These are phyloP conservation scores for Nycticebus coucang DNA, from an alignment of 2,113 vertebrate genomes.

Conservation along the genomic window DNA sequence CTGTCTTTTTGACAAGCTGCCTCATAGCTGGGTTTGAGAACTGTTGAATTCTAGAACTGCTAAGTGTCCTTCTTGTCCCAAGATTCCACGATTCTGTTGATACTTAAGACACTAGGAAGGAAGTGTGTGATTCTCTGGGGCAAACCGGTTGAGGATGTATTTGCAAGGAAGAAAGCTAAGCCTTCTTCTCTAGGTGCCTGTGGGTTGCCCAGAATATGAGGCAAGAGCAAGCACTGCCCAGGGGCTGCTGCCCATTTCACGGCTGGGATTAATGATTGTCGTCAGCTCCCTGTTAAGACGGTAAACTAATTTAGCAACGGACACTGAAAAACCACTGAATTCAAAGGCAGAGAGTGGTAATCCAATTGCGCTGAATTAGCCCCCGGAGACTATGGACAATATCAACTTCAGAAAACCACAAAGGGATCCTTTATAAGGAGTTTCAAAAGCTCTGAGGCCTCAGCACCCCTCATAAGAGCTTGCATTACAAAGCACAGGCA, in stretches of 20 bases:
- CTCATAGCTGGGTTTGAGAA: background rate
- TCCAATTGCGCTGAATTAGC: conserved; percentile 75
- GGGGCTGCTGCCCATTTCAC: conserved; percentile 63
- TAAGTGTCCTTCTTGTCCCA: background rate
- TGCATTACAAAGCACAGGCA: conserved; percentile 7
- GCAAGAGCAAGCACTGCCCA: background rate
- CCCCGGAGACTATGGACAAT: conserved; percentile 59
- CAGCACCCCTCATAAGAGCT: conserved; percentile 27
- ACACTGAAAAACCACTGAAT: conserved; percentile 73
- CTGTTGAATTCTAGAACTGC: background rate
- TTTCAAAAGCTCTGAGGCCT: conserved; percentile 42
- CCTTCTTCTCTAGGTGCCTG: background rate
- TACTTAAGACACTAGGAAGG: background rate
- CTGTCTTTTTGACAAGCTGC: background rate
- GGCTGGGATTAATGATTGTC: conserved; percentile 54
- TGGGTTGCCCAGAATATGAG: background rate
- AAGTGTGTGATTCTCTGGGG: background rate
- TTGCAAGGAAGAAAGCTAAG: rapidly evolving
- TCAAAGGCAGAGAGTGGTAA: conserved; percentile 66
- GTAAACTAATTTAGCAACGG: conserved; percentile 77
- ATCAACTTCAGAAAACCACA: conserved; percentile 68
- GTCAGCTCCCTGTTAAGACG: conserved; percentile 2
- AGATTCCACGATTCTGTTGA: background rate
- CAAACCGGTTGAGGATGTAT: background rate
- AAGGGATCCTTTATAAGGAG: conserved; percentile 57